Evolutionary conservation across 2,888 invertebrate genomes (phyloP), one percentile per base, ranked within the genome.

Genomic region (Mechanitis mazaeus): DNA sequence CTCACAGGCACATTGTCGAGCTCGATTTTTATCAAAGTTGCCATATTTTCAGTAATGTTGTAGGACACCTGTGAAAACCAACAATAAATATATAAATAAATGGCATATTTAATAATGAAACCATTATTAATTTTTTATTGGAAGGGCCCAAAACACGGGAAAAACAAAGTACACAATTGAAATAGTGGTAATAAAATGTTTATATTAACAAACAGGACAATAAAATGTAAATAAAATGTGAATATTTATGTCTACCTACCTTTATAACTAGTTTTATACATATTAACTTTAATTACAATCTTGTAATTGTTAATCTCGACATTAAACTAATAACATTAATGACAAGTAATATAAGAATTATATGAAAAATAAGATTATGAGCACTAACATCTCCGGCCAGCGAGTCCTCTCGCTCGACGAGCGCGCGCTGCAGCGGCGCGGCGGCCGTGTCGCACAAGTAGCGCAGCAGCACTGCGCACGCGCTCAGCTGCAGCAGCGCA

Each of bases 381-480:
- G n/a, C 56, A 81, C 91, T 85, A 78, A 95, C 95, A 76, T 93
- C 92, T 74, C 95, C 96, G 33, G 96, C 96, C 69, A 92, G 92
- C 0, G 96, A 96, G 75, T 96, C 95, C 56, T 94, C 93, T 58
- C 93, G 91, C 85, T 97, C 96, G 1, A 97, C 95, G 81, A 97
- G 95, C 74, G 94, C 93, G 72, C 93, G 92, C 75, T 96, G 95
- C 59, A 98, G 87, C 11, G 97, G 97, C 66, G 96, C 94, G 20
- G 96, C 94, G 7, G 97, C 93, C n/a, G 95, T 95, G 73, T 96
- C 95, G 11, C 95, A 95, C 61, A 98, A 84, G 82, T 97, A 97
- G 64, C 95, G 94, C 70, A 96, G 84, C 47, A 97, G 80, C 12
- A 96, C 85, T 45, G 92, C 92, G 68, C 94, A 92, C 5, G 93